Conservation (phyloP, 2,888 invertebrate species). For the Prostheceraeus crozeri region DNA sequence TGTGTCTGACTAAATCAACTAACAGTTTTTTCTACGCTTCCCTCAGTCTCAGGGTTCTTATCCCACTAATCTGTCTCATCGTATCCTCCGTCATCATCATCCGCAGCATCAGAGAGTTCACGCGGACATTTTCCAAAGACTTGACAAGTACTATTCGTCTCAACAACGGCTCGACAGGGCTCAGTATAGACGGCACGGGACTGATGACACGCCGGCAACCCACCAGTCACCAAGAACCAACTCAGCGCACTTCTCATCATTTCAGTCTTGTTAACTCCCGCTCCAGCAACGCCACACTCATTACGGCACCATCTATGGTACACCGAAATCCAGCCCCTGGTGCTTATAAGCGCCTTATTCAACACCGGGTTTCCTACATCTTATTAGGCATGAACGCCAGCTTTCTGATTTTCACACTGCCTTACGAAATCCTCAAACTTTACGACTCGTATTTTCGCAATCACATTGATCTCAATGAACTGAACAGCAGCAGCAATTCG, state of each 20-base stretch:
- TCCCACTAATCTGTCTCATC: constrained; percentile 31
- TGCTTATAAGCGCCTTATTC: constrained; percentile 10
- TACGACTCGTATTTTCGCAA: neutral
- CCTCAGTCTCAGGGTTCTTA: constrained; percentile 26
- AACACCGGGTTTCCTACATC: constrained; percentile 31
- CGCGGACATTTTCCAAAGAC: constrained; percentile 13
- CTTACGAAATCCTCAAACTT: constrained; percentile 32
- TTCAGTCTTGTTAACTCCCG: neutral
- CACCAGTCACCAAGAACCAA: no score
- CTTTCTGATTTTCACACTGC: constrained; percentile 33
- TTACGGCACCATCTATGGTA: no score
- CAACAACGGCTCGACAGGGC: no score
- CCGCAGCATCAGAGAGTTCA: constrained; percentile 29
- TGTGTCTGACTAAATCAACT: constrained; percentile 31
- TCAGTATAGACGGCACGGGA: no score
- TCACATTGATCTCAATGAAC: no score
- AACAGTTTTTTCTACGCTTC: constrained; percentile 28
- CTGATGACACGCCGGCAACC: no score
- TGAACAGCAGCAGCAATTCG: no score
- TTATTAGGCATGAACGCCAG: constrained; percentile 35
- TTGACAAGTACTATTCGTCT: neutral
- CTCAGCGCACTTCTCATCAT: constrained; percentile 6
- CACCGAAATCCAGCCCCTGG: no score
- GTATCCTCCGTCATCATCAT: constrained; percentile 31
- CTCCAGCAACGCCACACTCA: no score